Evolutionary conservation across 2,797 vertebrate genomes (phyloP), one percentile per base, ranked within the genome.

Genomic region (Leptodactylus fallax): DNA sequence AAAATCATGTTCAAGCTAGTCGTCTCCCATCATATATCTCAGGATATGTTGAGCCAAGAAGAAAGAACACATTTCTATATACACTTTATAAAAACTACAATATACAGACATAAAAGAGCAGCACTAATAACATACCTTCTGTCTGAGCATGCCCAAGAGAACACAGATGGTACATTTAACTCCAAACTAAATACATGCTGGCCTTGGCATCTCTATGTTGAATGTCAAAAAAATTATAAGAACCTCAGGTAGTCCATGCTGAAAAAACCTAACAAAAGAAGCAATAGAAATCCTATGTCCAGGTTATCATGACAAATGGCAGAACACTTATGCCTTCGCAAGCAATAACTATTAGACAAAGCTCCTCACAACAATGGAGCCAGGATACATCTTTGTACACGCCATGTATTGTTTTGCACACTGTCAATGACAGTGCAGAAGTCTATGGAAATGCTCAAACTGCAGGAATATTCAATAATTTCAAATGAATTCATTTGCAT

Each of bases 401-500:
- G 21, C 21, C 19, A 45, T n/a, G 79, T n/a, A 63, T 63, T n/a
- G 36, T 8, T n/a, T n/a, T n/a, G n/a, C n/a, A n/a, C n/a, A n/a
- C 45, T 80, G 6, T 49, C 36, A n/a, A 19, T n/a, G 61, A 65
- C 79, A 47, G 25, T 13, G 5, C 16, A n/a, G 25, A 61, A 80
- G 17, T 80, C 56, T 21, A 74, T 45, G 27, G 11, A 61, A 55
- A n/a, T 55, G 76, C 25, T 60, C 71, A n/a, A 56, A 55, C 25
- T 36, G 27, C 53, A 74, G 25, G 23, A 56, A 23, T 74, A 9
- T 77, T 49, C n/a, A 78, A 60, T 63, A 25, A 63, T 84, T 74
- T 23, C 6, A 74, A 72, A 83, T 77, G 8, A 63, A 63, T 63
- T 77, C 12, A 83, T 77, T 85, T 51, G 27, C 83, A 85, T 78